Evolutionary conservation across 2,113 vertebrate species (phyloP).

Genomic region (Macquaria australasica): DNA sequence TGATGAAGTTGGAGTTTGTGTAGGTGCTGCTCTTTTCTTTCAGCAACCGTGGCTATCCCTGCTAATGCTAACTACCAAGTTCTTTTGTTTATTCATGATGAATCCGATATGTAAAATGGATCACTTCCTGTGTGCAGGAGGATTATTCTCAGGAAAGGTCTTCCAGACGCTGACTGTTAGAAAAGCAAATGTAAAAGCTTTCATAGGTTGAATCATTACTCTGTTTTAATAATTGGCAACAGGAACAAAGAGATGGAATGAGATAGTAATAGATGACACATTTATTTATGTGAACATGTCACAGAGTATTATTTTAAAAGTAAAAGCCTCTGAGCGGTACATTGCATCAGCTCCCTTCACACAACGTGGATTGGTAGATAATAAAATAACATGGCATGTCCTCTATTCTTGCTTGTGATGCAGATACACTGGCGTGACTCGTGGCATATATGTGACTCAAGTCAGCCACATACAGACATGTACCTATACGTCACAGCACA

Average conservation of each 20-base stretch:
- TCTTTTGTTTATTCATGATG: conserved; percentile 17
- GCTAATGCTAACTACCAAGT: conserved; percentile 5
- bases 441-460: conserved; percentile 52
- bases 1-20: background rate
- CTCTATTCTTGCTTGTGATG: conserved; percentile 66
- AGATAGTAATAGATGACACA: conserved; percentile 46
- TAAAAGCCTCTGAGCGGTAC: conserved; percentile 50
- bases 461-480: conserved; percentile 31
- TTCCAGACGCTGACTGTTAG: conserved; percentile 6
- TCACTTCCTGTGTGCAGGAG: conserved; percentile 26
- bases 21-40: background rate
- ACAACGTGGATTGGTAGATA: conserved; percentile 40
- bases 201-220: conserved; percentile 41
- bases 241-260: conserved; percentile 41
- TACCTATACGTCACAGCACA: background rate
- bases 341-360: conserved; percentile 56
- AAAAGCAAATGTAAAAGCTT: conserved; percentile 49
- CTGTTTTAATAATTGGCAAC: conserved; percentile 36
- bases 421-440: conserved; percentile 58
- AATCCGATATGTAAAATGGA: conserved; percentile 30
- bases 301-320: conserved; percentile 53
- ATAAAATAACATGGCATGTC: conserved; percentile 70
- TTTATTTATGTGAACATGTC: conserved; percentile 69
- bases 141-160: conserved; percentile 40
- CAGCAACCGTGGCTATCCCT: background rate